phyloP scores from a whole-genome alignment of 2,113 vertebrate genomes.

The Myodes glareolus region DNA sequence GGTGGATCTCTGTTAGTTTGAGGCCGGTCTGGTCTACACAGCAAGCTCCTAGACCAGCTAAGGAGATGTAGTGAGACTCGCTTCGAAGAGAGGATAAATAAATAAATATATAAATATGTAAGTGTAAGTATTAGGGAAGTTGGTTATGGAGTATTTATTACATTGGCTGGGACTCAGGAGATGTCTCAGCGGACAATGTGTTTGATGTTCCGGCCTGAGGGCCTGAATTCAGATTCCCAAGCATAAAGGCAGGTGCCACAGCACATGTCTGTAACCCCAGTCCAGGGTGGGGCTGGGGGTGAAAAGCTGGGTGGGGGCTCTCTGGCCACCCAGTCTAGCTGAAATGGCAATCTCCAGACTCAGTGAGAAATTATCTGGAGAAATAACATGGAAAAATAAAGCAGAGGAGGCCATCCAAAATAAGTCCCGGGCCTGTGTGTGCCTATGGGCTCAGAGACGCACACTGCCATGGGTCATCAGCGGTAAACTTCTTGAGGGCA shows the following conservation, averaged over 20 bases:
- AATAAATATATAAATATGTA: not conserved
- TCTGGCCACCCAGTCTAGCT: not conserved
- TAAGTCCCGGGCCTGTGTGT: not conserved
- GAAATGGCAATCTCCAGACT: not conserved
- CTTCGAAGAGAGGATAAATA: not conserved
- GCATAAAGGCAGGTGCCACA: not conserved
- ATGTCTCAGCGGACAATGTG: not conserved
- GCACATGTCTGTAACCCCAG: not conserved
- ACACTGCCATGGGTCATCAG: not conserved
- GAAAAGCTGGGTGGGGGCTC: not conserved
- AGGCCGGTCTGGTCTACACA: not conserved
- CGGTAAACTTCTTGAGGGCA: not conserved
- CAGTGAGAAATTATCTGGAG: not conserved
- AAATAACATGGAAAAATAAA: not conserved
- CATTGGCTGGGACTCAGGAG: no score
- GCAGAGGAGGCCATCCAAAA: no score
- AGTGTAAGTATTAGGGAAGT: not conserved
- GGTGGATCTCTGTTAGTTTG: not conserved
- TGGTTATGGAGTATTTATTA: not conserved
- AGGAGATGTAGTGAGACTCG: not conserved
- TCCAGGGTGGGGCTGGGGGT: fast-evolving
- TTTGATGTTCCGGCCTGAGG: not conserved
- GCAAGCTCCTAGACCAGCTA: not conserved
- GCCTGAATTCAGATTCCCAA: not conserved
- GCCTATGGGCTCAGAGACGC: no score